Conservation (phyloP, 2,797 vertebrate genomes). For the Premnoplex brunnescens region DNA sequence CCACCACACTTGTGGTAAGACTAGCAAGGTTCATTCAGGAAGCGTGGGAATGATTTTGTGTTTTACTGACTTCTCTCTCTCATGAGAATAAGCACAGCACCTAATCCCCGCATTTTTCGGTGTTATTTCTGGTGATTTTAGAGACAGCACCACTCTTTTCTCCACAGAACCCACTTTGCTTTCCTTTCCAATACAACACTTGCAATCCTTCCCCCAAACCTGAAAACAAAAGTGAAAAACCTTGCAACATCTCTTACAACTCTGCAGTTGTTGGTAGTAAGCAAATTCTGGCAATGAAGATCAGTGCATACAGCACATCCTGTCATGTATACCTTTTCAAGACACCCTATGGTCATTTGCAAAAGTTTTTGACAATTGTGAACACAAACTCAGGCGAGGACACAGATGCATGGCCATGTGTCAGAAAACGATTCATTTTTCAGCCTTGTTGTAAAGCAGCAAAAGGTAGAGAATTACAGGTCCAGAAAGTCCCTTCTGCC, state of each 20-base stretch:
- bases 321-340: neutral
- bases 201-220: neutral
- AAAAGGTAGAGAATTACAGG: rapidly evolving
- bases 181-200: neutral
- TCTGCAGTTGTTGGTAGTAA: neutral
- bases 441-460: neutral
- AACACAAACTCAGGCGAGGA: neutral
- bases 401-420: neutral
- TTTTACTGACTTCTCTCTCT: neutral
- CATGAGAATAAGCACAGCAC: neutral
- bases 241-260: neutral
- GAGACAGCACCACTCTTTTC: neutral
- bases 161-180: neutral
- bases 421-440: neutral
- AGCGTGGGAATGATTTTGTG: neutral
- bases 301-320: neutral
- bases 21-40: neutral
- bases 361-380: neutral
- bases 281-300: neutral
- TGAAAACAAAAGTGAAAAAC: neutral
- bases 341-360: neutral
- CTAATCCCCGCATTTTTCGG: neutral
- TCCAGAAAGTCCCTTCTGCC: neutral
- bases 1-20: neutral
- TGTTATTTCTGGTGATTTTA: neutral